Conservation (phyloP, 1,140 invertebrate genomes). For the Theocolax elegans region DNA sequence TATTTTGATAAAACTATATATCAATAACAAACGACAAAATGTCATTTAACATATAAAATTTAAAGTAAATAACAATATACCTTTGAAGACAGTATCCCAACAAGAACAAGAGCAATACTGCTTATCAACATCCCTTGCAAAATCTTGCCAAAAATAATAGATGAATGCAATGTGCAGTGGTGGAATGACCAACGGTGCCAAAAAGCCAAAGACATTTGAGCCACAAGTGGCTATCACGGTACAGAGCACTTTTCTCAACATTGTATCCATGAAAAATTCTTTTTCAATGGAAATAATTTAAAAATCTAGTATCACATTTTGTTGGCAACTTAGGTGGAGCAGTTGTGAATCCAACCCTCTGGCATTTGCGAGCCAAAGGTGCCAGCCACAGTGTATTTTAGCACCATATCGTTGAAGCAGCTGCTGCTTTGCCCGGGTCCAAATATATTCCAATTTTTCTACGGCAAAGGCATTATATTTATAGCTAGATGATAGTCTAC, state of each 20-base stretch:
- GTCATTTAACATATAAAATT: constrained; percentile 27
- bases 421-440: constrained; percentile 3
- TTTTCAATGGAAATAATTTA: not conserved
- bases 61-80: constrained; percentile 58
- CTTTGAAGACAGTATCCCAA: constrained; percentile 86
- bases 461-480: constrained; percentile 38
- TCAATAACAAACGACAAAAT: not conserved
- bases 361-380: not conserved
- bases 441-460: constrained; percentile 37
- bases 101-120: constrained; percentile 80
- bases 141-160: constrained; percentile 79
- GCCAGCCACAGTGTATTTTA: constrained; percentile 24
- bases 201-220: constrained; percentile 59
- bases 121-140: constrained; percentile 74
- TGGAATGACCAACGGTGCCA: constrained; percentile 69
- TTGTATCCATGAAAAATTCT: constrained; percentile 32
- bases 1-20: constrained; percentile 9
- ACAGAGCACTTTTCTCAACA: constrained; percentile 55
- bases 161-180: constrained; percentile 74
- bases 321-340: not conserved
- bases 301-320: constrained; percentile 28
- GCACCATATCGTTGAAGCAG: constrained; percentile 26
- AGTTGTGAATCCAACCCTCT: constrained; percentile 1
- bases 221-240: constrained; percentile 56
- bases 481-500: constrained; percentile 32